phyloP scores from a whole-genome alignment of 1,140 invertebrate genomes.

The Zaprionus inermis region DNA sequence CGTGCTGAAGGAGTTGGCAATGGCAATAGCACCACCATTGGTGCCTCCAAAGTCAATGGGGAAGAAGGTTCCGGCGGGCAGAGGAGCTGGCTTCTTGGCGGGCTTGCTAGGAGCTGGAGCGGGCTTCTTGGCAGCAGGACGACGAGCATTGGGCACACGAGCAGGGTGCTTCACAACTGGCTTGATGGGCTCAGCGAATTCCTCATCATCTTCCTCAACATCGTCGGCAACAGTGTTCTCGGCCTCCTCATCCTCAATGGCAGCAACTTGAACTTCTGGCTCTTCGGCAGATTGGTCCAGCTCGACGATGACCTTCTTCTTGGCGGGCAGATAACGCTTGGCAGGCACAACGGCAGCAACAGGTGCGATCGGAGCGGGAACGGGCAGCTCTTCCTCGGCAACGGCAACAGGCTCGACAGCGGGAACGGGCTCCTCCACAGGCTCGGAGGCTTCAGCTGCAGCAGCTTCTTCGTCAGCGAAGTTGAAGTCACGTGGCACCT shows the following conservation, averaged over 20 bases:
- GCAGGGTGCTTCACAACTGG: constrained; percentile 56
- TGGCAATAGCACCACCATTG: constrained; percentile 86
- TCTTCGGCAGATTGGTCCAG: constrained; percentile 80
- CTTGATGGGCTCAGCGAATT: constrained; percentile 53
- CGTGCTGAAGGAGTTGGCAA: constrained; percentile 89
- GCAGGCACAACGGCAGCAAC: constrained; percentile 64
- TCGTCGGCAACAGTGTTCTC: constrained; percentile 63
- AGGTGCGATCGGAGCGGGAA: constrained; percentile 68
- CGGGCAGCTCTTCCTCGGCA: constrained; percentile 68
- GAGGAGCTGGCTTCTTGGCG: constrained; percentile 60
- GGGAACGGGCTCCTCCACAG: constrained; percentile 39
- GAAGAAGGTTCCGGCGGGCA: constrained; percentile 86
- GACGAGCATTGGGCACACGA: constrained; percentile 70
- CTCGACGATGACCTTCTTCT: constrained; percentile 82
- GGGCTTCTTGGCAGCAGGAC: constrained; percentile 65
- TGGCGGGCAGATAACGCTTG: constrained; percentile 76
- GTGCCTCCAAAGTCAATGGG: constrained; percentile 87
- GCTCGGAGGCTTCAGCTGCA: constrained; percentile 40
- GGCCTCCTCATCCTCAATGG: constrained; percentile 64
- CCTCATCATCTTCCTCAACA: constrained; percentile 66
- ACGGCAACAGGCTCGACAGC: constrained; percentile 38
- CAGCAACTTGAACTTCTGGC: constrained; percentile 76
- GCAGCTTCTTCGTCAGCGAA: constrained; percentile 58
- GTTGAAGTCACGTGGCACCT: constrained; percentile 75
- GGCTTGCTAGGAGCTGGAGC: constrained; percentile 50